These are phyloP conservation scores for Caranx melampygus DNA, from an alignment of 2,113 vertebrate species.

Conservation along the genomic window DNA sequence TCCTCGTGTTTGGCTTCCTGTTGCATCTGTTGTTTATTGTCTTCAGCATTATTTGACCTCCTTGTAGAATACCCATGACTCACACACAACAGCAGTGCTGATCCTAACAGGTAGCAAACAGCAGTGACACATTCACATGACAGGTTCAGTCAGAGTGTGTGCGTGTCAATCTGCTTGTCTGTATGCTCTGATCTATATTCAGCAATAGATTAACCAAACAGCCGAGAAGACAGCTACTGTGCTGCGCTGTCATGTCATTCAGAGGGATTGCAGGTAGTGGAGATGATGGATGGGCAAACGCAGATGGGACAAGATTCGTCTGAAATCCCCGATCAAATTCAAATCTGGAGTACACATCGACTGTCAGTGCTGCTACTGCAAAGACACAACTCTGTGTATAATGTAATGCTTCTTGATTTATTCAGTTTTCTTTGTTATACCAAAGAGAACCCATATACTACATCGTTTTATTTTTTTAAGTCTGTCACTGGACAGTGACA, in stretches of 20 bases:
- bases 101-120: not conserved
- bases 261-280: not conserved
- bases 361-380: not conserved
- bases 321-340: not conserved
- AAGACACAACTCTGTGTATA: not conserved
- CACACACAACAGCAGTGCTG: not conserved
- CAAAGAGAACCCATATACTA: not conserved
- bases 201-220: not conserved
- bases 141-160: slow-evolving; percentile 15
- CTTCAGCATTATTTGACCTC: not conserved
- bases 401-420: not conserved
- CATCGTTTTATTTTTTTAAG: too few species aligned
- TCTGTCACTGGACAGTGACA: too few species aligned
- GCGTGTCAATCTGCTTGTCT: not conserved
- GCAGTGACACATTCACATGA: slow-evolving; percentile 2
- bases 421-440: not conserved
- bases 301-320: not conserved
- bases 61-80: not conserved
- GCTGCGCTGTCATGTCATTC: slow-evolving; percentile 6
- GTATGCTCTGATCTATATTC: not conserved
- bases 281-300: not conserved
- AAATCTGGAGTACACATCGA: not conserved
- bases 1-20: slow-evolving; percentile 26
- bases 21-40: not conserved
- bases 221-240: slow-evolving; percentile 2